These are phyloP conservation scores for Nasonia giraulti DNA, from an alignment of 1,140 invertebrate species.

Conservation along the genomic window DNA sequence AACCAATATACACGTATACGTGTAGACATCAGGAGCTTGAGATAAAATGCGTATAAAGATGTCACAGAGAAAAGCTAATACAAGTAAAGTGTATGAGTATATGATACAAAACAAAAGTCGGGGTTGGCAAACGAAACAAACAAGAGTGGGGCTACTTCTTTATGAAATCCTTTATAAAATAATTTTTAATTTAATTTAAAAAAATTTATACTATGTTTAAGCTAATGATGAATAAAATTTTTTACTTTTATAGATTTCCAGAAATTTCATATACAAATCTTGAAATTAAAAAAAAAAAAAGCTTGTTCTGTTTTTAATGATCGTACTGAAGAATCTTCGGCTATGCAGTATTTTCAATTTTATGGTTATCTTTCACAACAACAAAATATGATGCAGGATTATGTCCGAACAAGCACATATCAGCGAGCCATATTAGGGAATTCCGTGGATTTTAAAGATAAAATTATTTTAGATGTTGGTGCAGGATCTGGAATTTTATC, in stretches of 20 bases:
- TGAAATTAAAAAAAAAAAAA: conserved; percentile 85
- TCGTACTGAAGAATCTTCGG: conserved; percentile 96
- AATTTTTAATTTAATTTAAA: no score
- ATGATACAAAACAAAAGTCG: no score
- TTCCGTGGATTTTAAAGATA: conserved; percentile 92
- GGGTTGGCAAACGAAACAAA: no score
- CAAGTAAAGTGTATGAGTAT: no score
- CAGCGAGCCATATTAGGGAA: conserved; percentile 97
- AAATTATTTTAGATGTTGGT: conserved; percentile 97
- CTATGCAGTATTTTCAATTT: conserved; percentile 98
- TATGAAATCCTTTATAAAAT: no score
- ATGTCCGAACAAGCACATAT: conserved; percentile 98
- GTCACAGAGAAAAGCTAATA: no score
- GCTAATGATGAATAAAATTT: neutral
- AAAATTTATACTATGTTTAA: neutral
- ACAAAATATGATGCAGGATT: conserved; percentile 99
- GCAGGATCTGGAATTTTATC: conserved; percentile 98
- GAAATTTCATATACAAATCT: conserved; percentile 85
- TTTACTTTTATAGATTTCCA: conserved; percentile 77
- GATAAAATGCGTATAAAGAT: no score
- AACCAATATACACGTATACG: no score
- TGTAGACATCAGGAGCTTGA: no score
- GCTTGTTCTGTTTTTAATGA: conserved; percentile 93
- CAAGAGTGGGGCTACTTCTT: no score
- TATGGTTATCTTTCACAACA: conserved; percentile 99